Conservation (phyloP, 2,113 vertebrate species). For the Acanthisitta chloris region DNA sequence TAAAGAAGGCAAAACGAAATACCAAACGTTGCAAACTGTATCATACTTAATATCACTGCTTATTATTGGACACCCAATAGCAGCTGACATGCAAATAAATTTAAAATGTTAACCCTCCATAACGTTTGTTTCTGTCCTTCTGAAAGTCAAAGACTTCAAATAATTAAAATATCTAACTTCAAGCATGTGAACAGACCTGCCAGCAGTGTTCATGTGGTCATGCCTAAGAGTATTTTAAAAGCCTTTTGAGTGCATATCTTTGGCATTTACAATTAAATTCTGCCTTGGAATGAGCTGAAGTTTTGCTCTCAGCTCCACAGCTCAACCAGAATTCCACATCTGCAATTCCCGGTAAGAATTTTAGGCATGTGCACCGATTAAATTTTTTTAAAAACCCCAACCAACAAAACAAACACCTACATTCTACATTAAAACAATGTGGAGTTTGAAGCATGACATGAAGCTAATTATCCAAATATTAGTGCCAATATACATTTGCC, state of each 20-base stretch:
- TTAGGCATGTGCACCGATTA: background rate
- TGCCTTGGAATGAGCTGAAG: background rate
- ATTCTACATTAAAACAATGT: background rate
- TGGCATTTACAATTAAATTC: background rate
- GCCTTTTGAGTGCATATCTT: background rate
- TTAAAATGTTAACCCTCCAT: background rate
- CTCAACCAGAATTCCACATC: background rate
- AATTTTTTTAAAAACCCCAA: background rate
- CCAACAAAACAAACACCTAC: background rate
- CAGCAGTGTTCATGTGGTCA: background rate
- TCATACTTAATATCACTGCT: background rate
- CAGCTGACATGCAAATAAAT: background rate
- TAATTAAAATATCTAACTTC: background rate
- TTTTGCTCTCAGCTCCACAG: background rate
- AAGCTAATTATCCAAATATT: background rate
- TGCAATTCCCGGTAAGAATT: background rate
- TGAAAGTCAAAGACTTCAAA: background rate
- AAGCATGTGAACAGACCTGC: background rate
- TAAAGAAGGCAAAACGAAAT: background rate
- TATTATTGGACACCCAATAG: background rate
- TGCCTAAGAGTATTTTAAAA: background rate
- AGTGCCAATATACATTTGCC: rapidly evolving
- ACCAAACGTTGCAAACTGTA: background rate
- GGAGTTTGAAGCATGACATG: background rate
- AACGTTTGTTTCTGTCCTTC: background rate